Base-by-base conservation (phyloP, 2,888 invertebrate genomes). In the Tenthredo amoena region DNA sequence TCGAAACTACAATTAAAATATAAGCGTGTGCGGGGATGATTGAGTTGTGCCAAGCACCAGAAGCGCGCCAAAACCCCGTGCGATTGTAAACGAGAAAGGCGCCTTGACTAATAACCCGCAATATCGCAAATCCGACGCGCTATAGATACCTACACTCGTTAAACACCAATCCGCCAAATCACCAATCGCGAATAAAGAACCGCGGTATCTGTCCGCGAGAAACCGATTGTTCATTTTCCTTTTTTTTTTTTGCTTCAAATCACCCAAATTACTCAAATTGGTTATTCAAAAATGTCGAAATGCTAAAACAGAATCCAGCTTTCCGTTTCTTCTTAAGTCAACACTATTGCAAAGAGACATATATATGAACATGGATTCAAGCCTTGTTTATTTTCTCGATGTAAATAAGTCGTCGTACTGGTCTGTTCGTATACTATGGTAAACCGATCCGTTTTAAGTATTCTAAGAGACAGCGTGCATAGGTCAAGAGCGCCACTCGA, bases 1-100 rank as follows among this genome's bases (percentile, higher is more conserved):
- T 93, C 90, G 93, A 87, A 93, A 93, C 92, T 93, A 92, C 91
- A 93, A 93, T 93, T 93, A 93, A 93, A 93, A 93, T 92, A 92
- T 92, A 93, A 91, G 90, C 89, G 90, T 89, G 91, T 90, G 90
- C 88, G 88, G 87, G 88, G 90, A 92, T 92, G 92, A 93, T 93
- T 92, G 92, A 90, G 92, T 87, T 92, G 93, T 93, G 91, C 93
- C 93, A 92, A 92, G 93, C 93, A 92, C 93, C 92, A 89, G 71
- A 71, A 83, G 37, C 85, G 85, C 85, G 74, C 85, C 85, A 55
- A 82, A 68, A 71, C 43, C 71, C 65, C 58, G 72, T 71, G 84
- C 85, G 55, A 83, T 50, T 43, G 47, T 84, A 50, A 85, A 72
- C 81, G 43, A 40, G 85, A 71, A 71, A 85, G 72, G 82, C 81